Conservation (phyloP, 2,113 vertebrate species). For the Barbus barbus region DNA sequence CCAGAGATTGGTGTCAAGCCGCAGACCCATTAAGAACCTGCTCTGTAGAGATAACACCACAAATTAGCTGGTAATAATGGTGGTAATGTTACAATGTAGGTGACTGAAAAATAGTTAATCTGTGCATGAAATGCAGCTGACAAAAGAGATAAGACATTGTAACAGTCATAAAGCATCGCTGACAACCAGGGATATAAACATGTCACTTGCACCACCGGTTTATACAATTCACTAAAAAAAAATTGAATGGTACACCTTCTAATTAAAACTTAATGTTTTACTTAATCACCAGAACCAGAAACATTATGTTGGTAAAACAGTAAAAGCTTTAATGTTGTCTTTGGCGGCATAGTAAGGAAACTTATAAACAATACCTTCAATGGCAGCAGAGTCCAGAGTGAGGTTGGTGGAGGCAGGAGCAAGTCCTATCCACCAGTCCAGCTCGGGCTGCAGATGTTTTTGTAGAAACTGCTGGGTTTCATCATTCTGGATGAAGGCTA, state of each 20-base stretch:
- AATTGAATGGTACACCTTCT: not conserved
- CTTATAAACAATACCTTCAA: conserved; percentile 65
- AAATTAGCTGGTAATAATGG: conserved; percentile 4
- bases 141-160: conserved; percentile 15
- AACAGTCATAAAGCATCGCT: not conserved
- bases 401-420: conserved; percentile 75
- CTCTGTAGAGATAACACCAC: conserved; percentile 56
- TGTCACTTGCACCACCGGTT: not conserved
- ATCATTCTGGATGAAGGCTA: conserved; percentile 85
- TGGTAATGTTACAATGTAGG: too few relatives aligned
- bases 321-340: not conserved
- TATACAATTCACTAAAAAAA: not conserved
- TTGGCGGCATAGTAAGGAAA: not conserved
- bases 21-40: conserved; percentile 50
- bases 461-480: conserved; percentile 87
- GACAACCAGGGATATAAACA: not conserved
- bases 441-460: conserved; percentile 77
- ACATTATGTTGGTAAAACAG: not conserved
- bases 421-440: conserved; percentile 92
- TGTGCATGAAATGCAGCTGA: conserved; percentile 9
- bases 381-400: conserved; percentile 66
- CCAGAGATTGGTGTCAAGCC: conserved; percentile 52
- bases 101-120: conserved; percentile 20
- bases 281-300: not conserved
- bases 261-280: not conserved